These are phyloP conservation scores for Isoperla grammatica DNA, from an alignment of 2,888 invertebrate species.

Conservation along the genomic window DNA sequence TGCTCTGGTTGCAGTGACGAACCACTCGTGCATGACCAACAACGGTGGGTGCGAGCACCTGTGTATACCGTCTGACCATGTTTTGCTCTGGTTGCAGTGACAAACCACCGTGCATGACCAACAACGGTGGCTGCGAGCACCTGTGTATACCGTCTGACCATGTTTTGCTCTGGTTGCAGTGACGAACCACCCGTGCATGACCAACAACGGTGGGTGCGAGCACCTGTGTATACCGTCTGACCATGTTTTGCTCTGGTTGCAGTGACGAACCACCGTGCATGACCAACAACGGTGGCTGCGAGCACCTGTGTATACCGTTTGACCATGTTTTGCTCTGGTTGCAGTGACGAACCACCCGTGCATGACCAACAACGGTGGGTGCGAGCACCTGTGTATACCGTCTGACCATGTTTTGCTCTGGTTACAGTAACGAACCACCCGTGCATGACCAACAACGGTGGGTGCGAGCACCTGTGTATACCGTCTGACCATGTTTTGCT, in stretches of 20 bases:
- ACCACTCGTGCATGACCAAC: conserved; percentile 76
- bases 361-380: too few species aligned
- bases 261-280: conserved; percentile 74
- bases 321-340: too few species aligned
- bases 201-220: conserved; percentile 86
- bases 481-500: too few species aligned
- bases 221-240: conserved; percentile 89
- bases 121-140: conserved; percentile 92
- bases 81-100: conserved; percentile 44
- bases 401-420: too few species aligned
- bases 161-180: too few species aligned
- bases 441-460: too few species aligned
- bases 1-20: conserved; percentile 56
- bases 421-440: too few species aligned
- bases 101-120: conserved; percentile 79
- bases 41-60: conserved; percentile 95
- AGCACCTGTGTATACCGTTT: conserved; percentile 85
- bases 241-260: too few species aligned
- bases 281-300: conserved; percentile 93
- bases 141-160: conserved; percentile 85
- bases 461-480: too few species aligned
- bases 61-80: conserved; percentile 83
- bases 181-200: conserved; percentile 78
- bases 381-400: too few species aligned
- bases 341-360: too few species aligned